Base-by-base conservation (phyloP, 2,888 invertebrate genomes). In the Lasioglossum zephyrum region DNA sequence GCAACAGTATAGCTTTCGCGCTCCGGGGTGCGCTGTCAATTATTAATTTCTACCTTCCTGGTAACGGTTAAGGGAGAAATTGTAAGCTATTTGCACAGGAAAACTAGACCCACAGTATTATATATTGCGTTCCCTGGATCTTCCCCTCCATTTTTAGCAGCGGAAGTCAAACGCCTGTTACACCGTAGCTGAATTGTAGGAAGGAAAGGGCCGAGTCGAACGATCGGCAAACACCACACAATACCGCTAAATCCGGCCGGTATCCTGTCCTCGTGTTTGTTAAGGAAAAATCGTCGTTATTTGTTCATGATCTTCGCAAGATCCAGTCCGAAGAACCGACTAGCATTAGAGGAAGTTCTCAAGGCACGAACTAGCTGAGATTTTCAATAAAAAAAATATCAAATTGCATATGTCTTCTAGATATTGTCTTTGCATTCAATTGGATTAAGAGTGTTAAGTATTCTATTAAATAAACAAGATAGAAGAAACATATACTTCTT, bases 121-220 rank as follows among this genome's bases (percentile, higher is more conserved):
- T 60, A 8, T 57, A 26, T 75, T 57, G 63, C 77, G 57, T 72
- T 73, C 31, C 39, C 79, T 13, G 69, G 16, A 73, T 49, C 60
- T 77, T 73, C 73, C 81, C 79, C 79, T 77, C 57, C 36, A 81
- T 81, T 81, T 87, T 81, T 69, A 79, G 41, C 47, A 77, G 47
- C 81, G 87, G 82, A 86, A 86, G 74, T 41, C 75, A 76, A 84
- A 86, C 73, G 74, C 63, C 66, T 75, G 77, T 74, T 63, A 76
- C 74, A 74, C 66, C 75, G 69, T 22, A 31, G 41, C 41, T 60
- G 63, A 81, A 75, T 72, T 66, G 76, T 49, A 76, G 77, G 18
- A 82, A 73, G 82, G 87, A 77, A 77, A 57, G 82, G 74, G 53
- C 44, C 72, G 76, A 72, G 79, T 78, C 70, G 39, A 77, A 73